A percentile compares a stretch with the other conserved stretches of the same genome.
Conservation (phyloP, 2,797 vertebrate genomes). For the Malacoctenus gilli region DNA sequence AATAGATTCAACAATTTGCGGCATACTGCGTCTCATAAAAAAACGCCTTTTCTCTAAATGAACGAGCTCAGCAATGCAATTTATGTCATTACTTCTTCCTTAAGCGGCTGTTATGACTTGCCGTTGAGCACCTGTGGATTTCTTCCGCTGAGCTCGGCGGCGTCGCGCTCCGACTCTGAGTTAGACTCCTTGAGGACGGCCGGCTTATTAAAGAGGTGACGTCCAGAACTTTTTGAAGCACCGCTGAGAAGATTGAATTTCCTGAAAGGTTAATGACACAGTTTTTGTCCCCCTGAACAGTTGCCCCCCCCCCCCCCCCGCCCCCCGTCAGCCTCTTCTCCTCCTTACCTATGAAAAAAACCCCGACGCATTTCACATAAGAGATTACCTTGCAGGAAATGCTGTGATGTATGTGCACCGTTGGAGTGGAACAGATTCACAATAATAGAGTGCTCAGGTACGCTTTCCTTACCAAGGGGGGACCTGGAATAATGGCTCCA, state of each 20-base stretch:
- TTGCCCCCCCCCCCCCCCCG: not conserved
- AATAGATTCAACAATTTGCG: conserved; percentile 42
- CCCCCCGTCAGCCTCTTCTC: not conserved
- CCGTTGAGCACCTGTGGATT: conserved; percentile 53
- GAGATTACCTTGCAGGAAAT: conserved; percentile 9
- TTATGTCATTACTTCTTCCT: conserved; percentile 50
- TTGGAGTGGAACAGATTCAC: conserved; percentile 30
- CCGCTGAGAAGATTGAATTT: conserved; percentile 9
- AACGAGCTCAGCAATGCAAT: conserved; percentile 37
- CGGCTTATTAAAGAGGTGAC: conserved; percentile 10
- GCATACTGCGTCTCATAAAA: conserved; percentile 21
- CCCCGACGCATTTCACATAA: conserved; percentile 5
- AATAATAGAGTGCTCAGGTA: conserved; percentile 23
- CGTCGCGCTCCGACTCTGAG: conserved; percentile 23
- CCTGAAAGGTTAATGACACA: conserved; percentile 5
- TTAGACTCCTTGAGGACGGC: conserved; percentile 8
- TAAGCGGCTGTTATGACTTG: conserved; percentile 53
- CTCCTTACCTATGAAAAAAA: conserved; percentile 4
- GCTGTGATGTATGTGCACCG: conserved; percentile 6
- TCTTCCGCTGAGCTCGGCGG: conserved; percentile 29
- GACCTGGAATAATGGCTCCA: conserved; percentile 33
- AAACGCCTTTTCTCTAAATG: conserved; percentile 42
- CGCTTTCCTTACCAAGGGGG: conserved; percentile 23
- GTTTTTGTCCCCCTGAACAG: conserved; percentile 12
- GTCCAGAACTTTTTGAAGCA: conserved; percentile 2